Base-by-base conservation (phyloP, 53 echinoderm and acorn worm species). In the Patiria pectinifera region DNA sequence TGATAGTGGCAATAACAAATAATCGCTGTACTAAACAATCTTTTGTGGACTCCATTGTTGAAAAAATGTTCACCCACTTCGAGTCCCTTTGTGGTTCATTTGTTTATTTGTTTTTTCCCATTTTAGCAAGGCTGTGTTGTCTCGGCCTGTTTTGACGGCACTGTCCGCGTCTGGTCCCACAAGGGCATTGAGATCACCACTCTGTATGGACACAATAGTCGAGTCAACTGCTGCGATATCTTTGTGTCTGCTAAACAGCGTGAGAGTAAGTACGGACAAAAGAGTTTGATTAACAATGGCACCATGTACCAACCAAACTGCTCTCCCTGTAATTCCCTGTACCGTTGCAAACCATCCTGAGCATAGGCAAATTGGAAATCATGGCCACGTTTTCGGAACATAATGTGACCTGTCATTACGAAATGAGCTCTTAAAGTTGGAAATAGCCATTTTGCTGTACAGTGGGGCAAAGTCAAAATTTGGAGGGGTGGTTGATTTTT, bases 181-280 rank as follows among this genome's bases (percentile, higher is more conserved):
- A 92, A 93, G 63, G 99, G 99, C 62, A 94, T 95, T 70, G 99
- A 99, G 94, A 99, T 99, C 83, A 99, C 99, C 13, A 99, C 99
- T 1, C 92, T 99, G 26, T 92, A 95, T 62, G 96, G 94, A 78
- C 98, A 98, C 88, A 92, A 91, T 3, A 77, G 93, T 49, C 95
- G 96, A 45, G 96, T 97, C 91, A 99, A 97, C 79, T 80, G 83
- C 76, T 97, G 97, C 83, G 96, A 97, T 81, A 95, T 99, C 84
- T 90, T 92, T 91, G 94, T 97, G 21, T 86, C 92, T 62, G 45
- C 91, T 1, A 71, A 91, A 80, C 83, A 84, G 22, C 75, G 44
- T 2, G 85, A 80, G 43, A 62, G 94, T 90, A 89, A 48, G 66
- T 45, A 26, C 18, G 4, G 44, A 61, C 18, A 79, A 53, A 53